Base-by-base conservation (phyloP, 2,888 invertebrate genomes). In the Clepsis dumicolana region DNA sequence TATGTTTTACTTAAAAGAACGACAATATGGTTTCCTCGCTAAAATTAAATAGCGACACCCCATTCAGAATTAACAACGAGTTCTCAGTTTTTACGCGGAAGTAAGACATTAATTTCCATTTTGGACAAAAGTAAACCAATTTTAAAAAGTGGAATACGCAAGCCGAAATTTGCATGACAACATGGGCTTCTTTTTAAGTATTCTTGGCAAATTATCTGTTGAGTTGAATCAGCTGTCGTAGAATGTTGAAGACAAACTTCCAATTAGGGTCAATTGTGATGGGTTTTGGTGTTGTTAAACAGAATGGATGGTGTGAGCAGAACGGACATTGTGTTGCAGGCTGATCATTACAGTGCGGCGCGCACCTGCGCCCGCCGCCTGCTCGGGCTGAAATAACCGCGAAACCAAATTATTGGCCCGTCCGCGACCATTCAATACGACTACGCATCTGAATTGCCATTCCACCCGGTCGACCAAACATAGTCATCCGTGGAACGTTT, bases 381-480 rank as follows among this genome's bases (percentile, higher is more conserved):
- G 84, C 83, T 85, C 84, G 84, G 83, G 85, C 85, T 88, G 85
- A 89, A 91, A 91, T 90, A 87, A 89, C 91, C 92, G 84, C 88
- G 82, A 89, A 91, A 91, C 90, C 88, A 89, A 90, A 88, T 91
- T 90, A 91, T 88, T 89, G 85, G 81, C 81, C 75, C 80, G 84
- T 82, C 80, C 84, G 79, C 81, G 77, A 74, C 83, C 80, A 86
- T 87, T 86, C 87, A 86, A 83, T 86, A 82, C 80, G 77, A 82
- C 81, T 81, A 86, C 85, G 80, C 81, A 83, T 80, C 80, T 75
- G 75, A 79, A 85, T 84, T 86, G 83, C 80, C 80, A 81, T 84
- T 84, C 80, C 81, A 73, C 77, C 78, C 79, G 80, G 75, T 75
- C 82, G 77, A 77, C 81, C 82, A 81, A 84, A 88, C 80, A 79